Percentiles rank a stretch among this genome's conserved stretches.
Evolutionary conservation across 2,797 vertebrate species (phyloP).

Genomic region (Poecile montanus): DNA sequence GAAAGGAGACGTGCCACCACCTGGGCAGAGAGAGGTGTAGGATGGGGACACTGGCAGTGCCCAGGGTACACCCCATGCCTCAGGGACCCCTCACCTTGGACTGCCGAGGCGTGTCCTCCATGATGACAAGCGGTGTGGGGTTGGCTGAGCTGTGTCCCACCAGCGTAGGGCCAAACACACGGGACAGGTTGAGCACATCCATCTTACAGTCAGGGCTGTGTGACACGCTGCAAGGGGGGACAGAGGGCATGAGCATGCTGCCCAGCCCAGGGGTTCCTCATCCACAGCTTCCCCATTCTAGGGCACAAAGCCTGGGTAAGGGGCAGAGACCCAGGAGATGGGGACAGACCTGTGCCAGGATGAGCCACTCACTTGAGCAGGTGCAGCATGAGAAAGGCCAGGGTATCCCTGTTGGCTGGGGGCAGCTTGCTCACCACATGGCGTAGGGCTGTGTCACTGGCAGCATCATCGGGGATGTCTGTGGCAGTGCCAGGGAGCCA

Average conservation of each 20-base stretch:
- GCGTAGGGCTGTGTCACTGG: slow-evolving; percentile 65
- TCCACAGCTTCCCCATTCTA: fast-evolving
- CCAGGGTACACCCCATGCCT: fast-evolving
- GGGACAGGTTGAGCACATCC: slow-evolving; percentile 83
- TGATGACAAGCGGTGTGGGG: slow-evolving; percentile 80
- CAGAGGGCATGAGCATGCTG: fast-evolving
- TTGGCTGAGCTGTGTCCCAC: slow-evolving; percentile 82
- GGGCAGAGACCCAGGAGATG: background rate
- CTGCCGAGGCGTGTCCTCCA: slow-evolving; percentile 83
- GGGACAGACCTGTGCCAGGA: background rate
- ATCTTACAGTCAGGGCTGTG: slow-evolving; percentile 80
- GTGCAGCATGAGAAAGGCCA: slow-evolving; percentile 88
- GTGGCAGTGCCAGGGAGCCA: background rate
- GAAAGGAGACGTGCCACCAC: slow-evolving; percentile 78
- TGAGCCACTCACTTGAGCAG: slow-evolving; percentile 78
- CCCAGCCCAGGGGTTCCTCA: background rate
- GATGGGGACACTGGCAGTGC: background rate
- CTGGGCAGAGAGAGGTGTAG: slow-evolving; percentile 51
- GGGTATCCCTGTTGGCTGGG: slow-evolving; percentile 80
- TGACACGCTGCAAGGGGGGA: slow-evolving; percentile 64
- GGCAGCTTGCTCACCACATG: slow-evolving; percentile 80
- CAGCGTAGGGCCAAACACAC: slow-evolving; percentile 86
- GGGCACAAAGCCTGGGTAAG: fast-evolving
- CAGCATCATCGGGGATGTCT: slow-evolving; percentile 77
- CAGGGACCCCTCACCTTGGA: slow-evolving; percentile 68